Conservation (phyloP, 2,888 invertebrate genomes). For the Drosophila histrio region DNA sequence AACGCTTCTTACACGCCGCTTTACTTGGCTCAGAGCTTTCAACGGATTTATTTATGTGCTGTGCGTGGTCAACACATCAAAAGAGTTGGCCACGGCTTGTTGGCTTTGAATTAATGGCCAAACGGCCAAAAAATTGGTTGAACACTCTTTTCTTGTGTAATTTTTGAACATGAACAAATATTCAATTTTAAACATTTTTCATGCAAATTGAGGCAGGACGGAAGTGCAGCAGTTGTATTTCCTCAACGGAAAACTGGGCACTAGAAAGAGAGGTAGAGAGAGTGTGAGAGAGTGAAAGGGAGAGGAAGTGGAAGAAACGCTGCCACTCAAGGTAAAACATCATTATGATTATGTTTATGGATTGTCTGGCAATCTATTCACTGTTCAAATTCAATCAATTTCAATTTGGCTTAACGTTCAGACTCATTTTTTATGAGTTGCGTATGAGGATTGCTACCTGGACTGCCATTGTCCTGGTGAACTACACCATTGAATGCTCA, state of each 20-base stretch:
- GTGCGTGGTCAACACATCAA: conserved; percentile 65
- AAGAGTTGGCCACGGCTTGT: conserved; percentile 67
- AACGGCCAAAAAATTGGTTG: not conserved
- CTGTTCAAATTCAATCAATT: conserved; percentile 43
- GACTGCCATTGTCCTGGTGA: conserved; percentile 35
- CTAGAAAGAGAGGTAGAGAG: not conserved
- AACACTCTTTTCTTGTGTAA: not conserved
- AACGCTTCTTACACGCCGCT: conserved; percentile 68
- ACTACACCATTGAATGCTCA: conserved; percentile 72
- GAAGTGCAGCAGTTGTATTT: conserved; percentile 55
- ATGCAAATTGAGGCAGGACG: conserved; percentile 61
- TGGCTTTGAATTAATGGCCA: conserved; percentile 62
- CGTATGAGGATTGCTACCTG: conserved; percentile 56
- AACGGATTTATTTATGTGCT: conserved; percentile 66
- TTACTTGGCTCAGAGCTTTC: conserved; percentile 44
- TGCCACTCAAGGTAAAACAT: conserved; percentile 2
- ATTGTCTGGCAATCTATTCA: conserved; percentile 18
- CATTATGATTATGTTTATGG: conserved; percentile 22
- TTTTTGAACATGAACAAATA: conserved; percentile 1
- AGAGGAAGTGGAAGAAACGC: not conserved
- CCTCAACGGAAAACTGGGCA: conserved; percentile 22
- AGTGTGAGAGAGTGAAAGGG: not conserved
- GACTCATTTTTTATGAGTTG: conserved; percentile 15
- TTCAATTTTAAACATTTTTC: conserved; percentile 37
- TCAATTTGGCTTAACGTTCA: conserved; percentile 57